Base-by-base conservation (phyloP, 2,888 invertebrate species). In the Nipponacmea schrenckii region DNA sequence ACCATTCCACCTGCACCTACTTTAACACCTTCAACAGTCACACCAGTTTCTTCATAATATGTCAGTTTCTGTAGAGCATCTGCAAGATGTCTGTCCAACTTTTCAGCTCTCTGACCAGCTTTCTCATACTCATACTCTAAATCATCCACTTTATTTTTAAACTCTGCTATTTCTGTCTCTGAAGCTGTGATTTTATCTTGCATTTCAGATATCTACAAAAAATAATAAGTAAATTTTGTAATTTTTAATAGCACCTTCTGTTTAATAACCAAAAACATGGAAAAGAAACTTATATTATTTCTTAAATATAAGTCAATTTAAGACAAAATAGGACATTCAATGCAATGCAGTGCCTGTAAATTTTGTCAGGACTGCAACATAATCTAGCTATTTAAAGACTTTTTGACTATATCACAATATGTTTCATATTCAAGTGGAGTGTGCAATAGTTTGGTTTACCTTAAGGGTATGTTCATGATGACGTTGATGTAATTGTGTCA, bases 61-160 rank as follows among this genome's bases (percentile, higher is more conserved):
- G 82, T 82, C 64, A 97, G 89, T 85, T 96, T 96, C 87, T 96
- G 96, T 71, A 96, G 93, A 17, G 96, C 95, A 87, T 97, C 97
- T 0, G 95, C 95, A 72, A 97, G 90, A 89, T 96, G 96, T 83
- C 96, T 95, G 87, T 97, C 97, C 24, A 97, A 90, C 87, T 97
- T 96, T 87, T 96, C 96, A 87, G 96, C 96, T 68, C 96, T 92
- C 48, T 94, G 94, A 46, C 83, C 85, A 0, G 88, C 83, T 56
- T 87, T 87, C 64, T 89, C 87, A 68, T 85, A 80, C 70, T 89
- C 86, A 76, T 89, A 98, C 87, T 97, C 96, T 69, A 97, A 90
- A 88, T 98, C 98, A 85, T 98, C 98, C 67, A 97, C 94, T 90
- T 97, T 96, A 89, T 97, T 98, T 87, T 95, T 94, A 69, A 97